A percentile compares a stretch with the other conserved stretches of the same genome.
Conservation (phyloP, 2,113 vertebrate genomes). For the Cyanistes caeruleus region DNA sequence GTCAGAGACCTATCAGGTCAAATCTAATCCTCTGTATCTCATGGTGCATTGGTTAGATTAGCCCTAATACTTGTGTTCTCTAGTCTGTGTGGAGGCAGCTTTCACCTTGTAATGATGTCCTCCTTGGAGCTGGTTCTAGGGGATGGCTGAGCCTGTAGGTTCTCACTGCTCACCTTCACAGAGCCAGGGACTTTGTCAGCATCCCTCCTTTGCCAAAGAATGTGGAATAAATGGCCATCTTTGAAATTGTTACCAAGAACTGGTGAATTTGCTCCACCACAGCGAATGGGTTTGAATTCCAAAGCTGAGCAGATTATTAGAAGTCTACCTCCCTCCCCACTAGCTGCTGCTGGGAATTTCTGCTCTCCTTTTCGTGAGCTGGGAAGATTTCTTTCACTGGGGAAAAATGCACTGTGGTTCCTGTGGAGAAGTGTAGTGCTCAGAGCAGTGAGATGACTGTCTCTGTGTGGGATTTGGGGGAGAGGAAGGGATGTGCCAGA, state of each 20-base stretch:
- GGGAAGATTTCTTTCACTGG: slow-evolving; percentile 24
- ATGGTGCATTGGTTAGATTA: neutral
- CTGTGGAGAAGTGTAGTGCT: neutral
- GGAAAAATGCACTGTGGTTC: slow-evolving; percentile 28
- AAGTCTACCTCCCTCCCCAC: neutral
- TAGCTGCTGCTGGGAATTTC: neutral
- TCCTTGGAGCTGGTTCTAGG: neutral
- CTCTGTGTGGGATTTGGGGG: neutral
- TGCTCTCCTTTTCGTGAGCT: neutral
- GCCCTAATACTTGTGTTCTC: neutral
- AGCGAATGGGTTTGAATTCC: neutral
- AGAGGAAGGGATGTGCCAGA: neutral
- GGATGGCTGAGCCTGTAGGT: neutral
- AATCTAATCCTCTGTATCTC: neutral
- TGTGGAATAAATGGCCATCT: neutral
- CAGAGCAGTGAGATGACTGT: neutral
- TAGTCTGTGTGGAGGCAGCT: neutral
- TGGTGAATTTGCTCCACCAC: neutral
- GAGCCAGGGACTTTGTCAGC: neutral
- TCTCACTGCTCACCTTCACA: neutral
- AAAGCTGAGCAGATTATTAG: neutral
- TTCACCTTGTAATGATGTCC: neutral
- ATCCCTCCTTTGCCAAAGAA: neutral
- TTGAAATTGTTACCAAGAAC: neutral
- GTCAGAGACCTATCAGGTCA: neutral